Evolutionary conservation across 2,888 invertebrate genomes (phyloP).

Genomic region (Eucera pruinosa): DNA sequence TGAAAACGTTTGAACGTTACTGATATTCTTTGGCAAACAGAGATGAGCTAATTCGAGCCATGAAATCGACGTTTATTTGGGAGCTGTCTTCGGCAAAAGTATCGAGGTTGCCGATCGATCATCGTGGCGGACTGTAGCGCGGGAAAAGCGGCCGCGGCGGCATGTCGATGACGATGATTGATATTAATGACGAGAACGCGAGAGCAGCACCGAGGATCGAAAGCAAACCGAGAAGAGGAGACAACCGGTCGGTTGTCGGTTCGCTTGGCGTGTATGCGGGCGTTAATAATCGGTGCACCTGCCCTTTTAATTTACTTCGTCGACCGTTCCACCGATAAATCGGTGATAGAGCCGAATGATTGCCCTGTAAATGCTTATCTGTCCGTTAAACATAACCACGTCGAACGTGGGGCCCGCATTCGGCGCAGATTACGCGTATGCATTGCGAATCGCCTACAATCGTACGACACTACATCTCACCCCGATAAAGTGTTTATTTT

Average conservation of each 20-base stretch:
- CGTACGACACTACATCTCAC: background rate
- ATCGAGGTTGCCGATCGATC: slow-evolving; percentile 50
- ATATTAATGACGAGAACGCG: slow-evolving; percentile 64
- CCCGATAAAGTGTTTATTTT: slow-evolving; percentile 43
- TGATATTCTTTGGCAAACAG: background rate
- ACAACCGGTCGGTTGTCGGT: background rate
- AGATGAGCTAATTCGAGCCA: background rate
- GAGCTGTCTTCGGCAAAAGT: slow-evolving; percentile 45
- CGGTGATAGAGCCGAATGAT: slow-evolving; percentile 74
- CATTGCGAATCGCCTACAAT: background rate
- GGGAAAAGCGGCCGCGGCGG: slow-evolving; percentile 50
- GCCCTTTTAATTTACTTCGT: slow-evolving; percentile 75
- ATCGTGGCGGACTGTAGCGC: slow-evolving; percentile 26
- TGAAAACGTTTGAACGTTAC: background rate
- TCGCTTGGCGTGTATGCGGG: slow-evolving; percentile 42
- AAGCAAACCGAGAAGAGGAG: slow-evolving; percentile 9
- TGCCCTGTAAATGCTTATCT: slow-evolving; percentile 75
- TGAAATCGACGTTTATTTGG: slow-evolving; percentile 46
- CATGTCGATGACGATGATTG: slow-evolving; percentile 69
- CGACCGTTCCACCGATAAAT: slow-evolving; percentile 67
- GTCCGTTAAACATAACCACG: slow-evolving; percentile 70
- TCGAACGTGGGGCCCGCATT: slow-evolving; percentile 30
- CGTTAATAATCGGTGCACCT: slow-evolving; percentile 69
- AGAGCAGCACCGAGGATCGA: slow-evolving; percentile 12
- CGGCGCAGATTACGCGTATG: background rate